These are phyloP conservation scores for Bedellia somnulentella DNA, from an alignment of 2,888 invertebrate genomes.

Conservation along the genomic window DNA sequence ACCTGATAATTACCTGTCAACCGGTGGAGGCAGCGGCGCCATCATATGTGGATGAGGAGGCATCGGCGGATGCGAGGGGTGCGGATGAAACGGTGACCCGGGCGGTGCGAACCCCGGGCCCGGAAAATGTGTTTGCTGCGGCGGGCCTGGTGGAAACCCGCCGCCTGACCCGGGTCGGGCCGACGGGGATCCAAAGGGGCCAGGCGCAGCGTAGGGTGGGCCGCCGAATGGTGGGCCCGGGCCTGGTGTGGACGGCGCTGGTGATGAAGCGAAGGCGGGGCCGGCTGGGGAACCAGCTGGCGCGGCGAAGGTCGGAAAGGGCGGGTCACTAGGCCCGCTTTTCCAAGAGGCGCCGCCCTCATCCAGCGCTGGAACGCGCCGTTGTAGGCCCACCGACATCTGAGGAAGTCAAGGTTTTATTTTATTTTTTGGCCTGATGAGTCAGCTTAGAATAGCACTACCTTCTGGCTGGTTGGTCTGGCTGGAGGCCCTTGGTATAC, in stretches of 20 bases:
- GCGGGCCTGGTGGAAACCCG: constrained; percentile 79
- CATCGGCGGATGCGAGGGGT: constrained; percentile 84
- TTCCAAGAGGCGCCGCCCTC: constrained; percentile 72
- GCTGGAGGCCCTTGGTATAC: no score
- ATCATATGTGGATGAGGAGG: constrained; percentile 67
- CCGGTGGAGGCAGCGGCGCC: constrained; percentile 71
- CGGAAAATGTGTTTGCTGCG: constrained; percentile 67
- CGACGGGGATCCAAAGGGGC: constrained; percentile 66
- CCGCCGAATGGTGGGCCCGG: constrained; percentile 72
- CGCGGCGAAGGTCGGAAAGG: constrained; percentile 77
- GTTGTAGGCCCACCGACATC: constrained; percentile 79
- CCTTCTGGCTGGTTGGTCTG: no score
- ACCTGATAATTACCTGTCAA: constrained; percentile 80
- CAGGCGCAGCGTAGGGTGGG: constrained; percentile 67
- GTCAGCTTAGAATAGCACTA: no score
- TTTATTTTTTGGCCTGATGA: no score
- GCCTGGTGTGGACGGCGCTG: constrained; percentile 72
- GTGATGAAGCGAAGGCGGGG: constrained; percentile 69
- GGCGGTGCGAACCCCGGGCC: constrained; percentile 76
- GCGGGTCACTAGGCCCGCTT: constrained; percentile 61
- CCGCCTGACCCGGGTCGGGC: constrained; percentile 78
- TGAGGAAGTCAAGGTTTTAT: constrained; percentile 20
- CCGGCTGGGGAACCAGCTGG: constrained; percentile 75
- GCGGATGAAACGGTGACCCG: constrained; percentile 79
- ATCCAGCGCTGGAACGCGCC: constrained; percentile 66